Evolutionary conservation across 92 coral and sea anemone genomes (phyloP).

Genomic region (Diadumene lineata): DNA sequence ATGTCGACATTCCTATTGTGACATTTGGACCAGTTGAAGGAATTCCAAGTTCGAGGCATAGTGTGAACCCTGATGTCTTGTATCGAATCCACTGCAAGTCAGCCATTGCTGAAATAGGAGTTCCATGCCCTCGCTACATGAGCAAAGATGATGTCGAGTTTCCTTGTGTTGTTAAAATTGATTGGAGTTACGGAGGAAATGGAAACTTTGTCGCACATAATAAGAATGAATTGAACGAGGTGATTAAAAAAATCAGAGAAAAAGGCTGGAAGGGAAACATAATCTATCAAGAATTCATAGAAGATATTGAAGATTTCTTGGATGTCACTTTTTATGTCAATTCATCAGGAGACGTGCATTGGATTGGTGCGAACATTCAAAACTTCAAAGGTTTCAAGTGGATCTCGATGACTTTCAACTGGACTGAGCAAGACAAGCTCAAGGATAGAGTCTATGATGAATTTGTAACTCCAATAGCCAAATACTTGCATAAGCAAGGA

Average conservation of each 20-base stretch:
- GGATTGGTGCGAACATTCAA: slow-evolving; percentile 35
- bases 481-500: slow-evolving; percentile 46
- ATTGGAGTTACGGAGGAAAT: slow-evolving; percentile 21
- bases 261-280: slow-evolving; percentile 23
- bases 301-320: slow-evolving; percentile 33
- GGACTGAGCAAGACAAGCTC: slow-evolving; percentile 47
- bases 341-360: slow-evolving; percentile 35
- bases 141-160: slow-evolving; percentile 19
- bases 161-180: slow-evolving; percentile 59
- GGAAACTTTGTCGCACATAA: slow-evolving; percentile 37
- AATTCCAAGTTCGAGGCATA: slow-evolving; percentile 46
- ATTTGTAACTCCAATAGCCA: slow-evolving; percentile 34
- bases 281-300: slow-evolving; percentile 37
- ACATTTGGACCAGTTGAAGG: slow-evolving; percentile 40
- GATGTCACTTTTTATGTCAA: slow-evolving; percentile 41
- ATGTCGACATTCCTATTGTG: slow-evolving; percentile 32
- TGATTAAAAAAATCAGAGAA: slow-evolving; percentile 27
- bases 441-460: slow-evolving; percentile 38
- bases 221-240: slow-evolving; percentile 18
- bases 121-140: slow-evolving; percentile 48
- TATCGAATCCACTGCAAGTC: slow-evolving; percentile 38
- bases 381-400: slow-evolving; percentile 21
- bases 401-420: slow-evolving; percentile 23
- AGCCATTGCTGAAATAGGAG: slow-evolving; percentile 44
- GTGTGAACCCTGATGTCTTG: slow-evolving; percentile 24